Percentiles rank a stretch among this genome's conserved stretches.
These are phyloP conservation scores for Siniperca scherzeri DNA, from an alignment of 2,797 vertebrate genomes.

Conservation along the genomic window DNA sequence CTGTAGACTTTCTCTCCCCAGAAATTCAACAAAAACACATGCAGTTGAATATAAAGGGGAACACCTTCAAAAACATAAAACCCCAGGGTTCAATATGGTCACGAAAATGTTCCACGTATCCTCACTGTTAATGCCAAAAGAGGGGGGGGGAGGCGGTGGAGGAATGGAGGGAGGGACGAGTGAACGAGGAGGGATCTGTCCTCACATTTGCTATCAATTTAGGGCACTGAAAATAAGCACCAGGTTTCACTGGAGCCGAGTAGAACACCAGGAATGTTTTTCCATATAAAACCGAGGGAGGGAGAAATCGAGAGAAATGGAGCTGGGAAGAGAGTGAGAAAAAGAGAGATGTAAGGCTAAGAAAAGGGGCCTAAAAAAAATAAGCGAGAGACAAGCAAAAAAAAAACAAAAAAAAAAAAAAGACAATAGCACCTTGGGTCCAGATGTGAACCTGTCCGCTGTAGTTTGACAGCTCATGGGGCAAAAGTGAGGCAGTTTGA, in stretches of 20 bases:
- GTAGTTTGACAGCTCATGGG: slow-evolving; percentile 49
- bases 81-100: slow-evolving; percentile 80
- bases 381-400: slow-evolving; percentile 23
- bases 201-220: slow-evolving; percentile 90
- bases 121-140: slow-evolving; percentile 76
- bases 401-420: background rate
- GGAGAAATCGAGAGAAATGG: slow-evolving; percentile 45
- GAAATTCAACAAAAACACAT: slow-evolving; percentile 80
- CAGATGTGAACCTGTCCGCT: slow-evolving; percentile 71
- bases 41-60: slow-evolving; percentile 78
- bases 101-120: slow-evolving; percentile 86
- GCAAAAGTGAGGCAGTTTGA: slow-evolving; percentile 35
- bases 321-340: slow-evolving; percentile 35
- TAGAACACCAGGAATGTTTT: slow-evolving; percentile 87
- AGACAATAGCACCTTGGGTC: slow-evolving; percentile 66
- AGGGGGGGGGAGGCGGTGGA: slow-evolving; percentile 42
- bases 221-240: slow-evolving; percentile 87
- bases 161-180: slow-evolving; percentile 53
- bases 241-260: slow-evolving; percentile 84
- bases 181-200: slow-evolving; percentile 80
- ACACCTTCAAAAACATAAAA: slow-evolving; percentile 85
- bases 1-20: slow-evolving; percentile 68
- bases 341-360: slow-evolving; percentile 47
- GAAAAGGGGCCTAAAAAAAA: slow-evolving; percentile 2
- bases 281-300: slow-evolving; percentile 83